Evolutionary conservation across 2,888 invertebrate genomes (phyloP), one percentile per base, ranked within the genome.

Genomic region (Quadroppia sp.): DNA sequence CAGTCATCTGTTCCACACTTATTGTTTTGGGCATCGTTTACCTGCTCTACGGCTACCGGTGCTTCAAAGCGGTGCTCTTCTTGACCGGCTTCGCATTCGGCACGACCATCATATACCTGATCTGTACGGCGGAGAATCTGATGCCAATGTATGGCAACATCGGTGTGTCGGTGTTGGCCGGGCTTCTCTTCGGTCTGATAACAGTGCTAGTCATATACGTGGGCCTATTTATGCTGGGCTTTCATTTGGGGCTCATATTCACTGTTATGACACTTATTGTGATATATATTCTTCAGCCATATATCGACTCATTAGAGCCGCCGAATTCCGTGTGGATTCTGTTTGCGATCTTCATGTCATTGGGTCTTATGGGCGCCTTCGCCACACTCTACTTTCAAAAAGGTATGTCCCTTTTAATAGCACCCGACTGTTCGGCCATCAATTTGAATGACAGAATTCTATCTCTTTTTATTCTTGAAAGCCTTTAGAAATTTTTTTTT

Each of bases 51-150:
- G 92, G 93, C 73, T 93, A 93, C 83, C 87, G 92, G 77, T 92
- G 91, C 82, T 90, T 92, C 83, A 91, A 92, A 82, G 90, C 90
- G 17, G 88, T 90, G 76, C 91, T 92, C 88, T 93, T 93, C 82
- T 85, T 92, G 71, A 92, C 91, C 69, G 93, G 93, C 42, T 89
- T 92, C 82, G 89, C 91, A 76, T 92, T 91, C 81, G 92, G 90
- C 20, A 88, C 91, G 71, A 87, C 90, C 76, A 87, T 91, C 77
- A 90, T 92, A 56, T 92, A 90, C 82, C 82, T 89, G 69, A 77
- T 78, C 25, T 78, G 78, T 70, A 77, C 75, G 50, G 76, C 76
- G 53, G 78, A 78, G 69, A 76, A 76, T 42, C 61, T 77, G 28
- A 48, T 76, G 15, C 77, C 77, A 20, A 75, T 75, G 23, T 80